A percentile compares a stretch with the other conserved stretches of the same genome.
phyloP scores from a whole-genome alignment of 2,113 vertebrate genomes.

The Sinocyclocheilus anophthalmus region DNA sequence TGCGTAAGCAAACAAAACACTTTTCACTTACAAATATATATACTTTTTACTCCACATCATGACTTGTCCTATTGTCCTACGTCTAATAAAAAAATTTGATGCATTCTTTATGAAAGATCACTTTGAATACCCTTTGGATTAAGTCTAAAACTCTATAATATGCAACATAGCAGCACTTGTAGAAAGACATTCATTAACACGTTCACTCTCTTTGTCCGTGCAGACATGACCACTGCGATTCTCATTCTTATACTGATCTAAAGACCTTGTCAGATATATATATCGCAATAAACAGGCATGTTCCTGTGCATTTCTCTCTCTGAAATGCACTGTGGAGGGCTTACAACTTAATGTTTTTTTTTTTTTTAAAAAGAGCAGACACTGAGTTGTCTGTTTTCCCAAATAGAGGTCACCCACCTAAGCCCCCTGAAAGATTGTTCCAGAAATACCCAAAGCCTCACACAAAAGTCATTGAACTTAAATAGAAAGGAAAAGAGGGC shows the following conservation, averaged over 20 bases:
- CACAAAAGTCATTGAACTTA: neutral
- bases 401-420: conserved; percentile 43
- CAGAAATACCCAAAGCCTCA: conserved; percentile 19
- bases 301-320: conserved; percentile 60
- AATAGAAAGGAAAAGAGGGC: neutral
- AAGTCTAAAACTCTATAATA: conserved; percentile 63
- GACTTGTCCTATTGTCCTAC: conserved; percentile 63
- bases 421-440: conserved; percentile 21
- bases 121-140: conserved; percentile 75
- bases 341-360: neutral
- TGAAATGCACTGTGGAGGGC: conserved; percentile 34
- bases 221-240: conserved; percentile 58
- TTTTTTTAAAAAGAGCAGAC: neutral
- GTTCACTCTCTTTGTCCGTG: conserved; percentile 50
- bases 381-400: conserved; percentile 39
- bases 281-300: conserved; percentile 62
- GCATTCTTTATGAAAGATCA: conserved; percentile 60
- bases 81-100: conserved; percentile 57
- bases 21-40: conserved; percentile 57
- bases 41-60: conserved; percentile 24
- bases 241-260: conserved; percentile 61
- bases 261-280: conserved; percentile 58
- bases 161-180: conserved; percentile 79
- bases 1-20: conserved; percentile 36
- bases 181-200: conserved; percentile 75